Base-by-base conservation (phyloP, 2,113 vertebrate genomes). In the Hemiscyllium ocellatum region DNA sequence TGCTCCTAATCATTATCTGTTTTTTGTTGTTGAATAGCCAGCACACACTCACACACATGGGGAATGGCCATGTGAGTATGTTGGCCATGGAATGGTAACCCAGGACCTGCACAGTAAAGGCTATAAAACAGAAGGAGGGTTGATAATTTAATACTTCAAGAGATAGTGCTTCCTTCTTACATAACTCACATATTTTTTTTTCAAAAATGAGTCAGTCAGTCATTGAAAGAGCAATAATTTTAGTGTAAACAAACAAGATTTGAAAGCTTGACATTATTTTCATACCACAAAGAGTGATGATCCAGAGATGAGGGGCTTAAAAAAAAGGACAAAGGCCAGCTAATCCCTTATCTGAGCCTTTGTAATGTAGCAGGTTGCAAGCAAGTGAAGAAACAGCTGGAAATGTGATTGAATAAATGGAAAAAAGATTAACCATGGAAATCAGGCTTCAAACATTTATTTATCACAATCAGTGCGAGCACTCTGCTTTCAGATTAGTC, bases 401-500 rank as follows among this genome's bases (percentile, higher is more conserved):
- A 97, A 96, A 97, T 97, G 96, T 97, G 97, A 97, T 98, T 96
- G 97, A 97, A 97, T 97, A 97, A 98, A 98, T 97, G 97, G 97
- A 97, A 93, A 61, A 97, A 97, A 97, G 98, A 98, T 98, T 98
- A 98, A 97, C 97, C 96, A 97, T 97, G 97, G 97, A 98, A 98
- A 98, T 98, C 98, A 98, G 97, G 96, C 97, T 96, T 97, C 97
- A 96, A 96, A 98, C 98, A 98, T 98, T 96, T 97, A 97, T 98
- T 97, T 97, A 97, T 97, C 96, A 95, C 95, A 98, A 98, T 99
- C 98, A 97, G 98, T 98, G 97, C 69, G 96, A 97, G 97, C 95
- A 97, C 97, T 98, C 97, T 97, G 96, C 97, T 97, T 96, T 97
- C 97, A 97, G 98, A 98, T 98, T 98, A 98, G 98, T 98, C 98